These are phyloP conservation scores for Platichthys flesus DNA, from an alignment of 2,113 vertebrate genomes.

Conservation along the genomic window DNA sequence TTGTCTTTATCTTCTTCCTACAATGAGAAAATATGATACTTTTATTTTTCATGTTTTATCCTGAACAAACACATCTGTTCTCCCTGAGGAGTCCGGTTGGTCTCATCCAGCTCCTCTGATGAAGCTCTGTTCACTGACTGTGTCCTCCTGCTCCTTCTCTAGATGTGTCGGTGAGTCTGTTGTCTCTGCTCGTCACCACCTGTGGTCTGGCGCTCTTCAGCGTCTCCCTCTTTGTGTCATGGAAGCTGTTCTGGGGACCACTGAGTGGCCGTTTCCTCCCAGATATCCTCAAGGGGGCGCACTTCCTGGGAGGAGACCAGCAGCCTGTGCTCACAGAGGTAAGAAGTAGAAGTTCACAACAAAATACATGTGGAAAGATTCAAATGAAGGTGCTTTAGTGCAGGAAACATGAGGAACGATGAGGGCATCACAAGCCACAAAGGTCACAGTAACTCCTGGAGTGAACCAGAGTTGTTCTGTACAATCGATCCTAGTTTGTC, in stretches of 20 bases:
- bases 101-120: not conserved
- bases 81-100: not conserved
- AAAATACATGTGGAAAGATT: not conserved
- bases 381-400: no score
- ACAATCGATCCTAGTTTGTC: no score
- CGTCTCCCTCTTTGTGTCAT: constrained; percentile 98
- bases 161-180: constrained; percentile 85
- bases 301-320: constrained; percentile 86
- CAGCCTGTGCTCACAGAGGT: constrained; percentile 88
- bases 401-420: no score
- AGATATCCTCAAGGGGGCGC: constrained; percentile 87
- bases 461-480: no score
- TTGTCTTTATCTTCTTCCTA: not conserved
- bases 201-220: constrained; percentile 94
- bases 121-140: not conserved
- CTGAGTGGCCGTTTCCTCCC: constrained; percentile 91
- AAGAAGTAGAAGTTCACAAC: not conserved
- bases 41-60: not conserved
- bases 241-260: constrained; percentile 98
- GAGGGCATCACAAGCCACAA: no score
- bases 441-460: no score
- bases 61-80: not conserved
- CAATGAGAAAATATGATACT: not conserved
- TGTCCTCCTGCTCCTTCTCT: constrained; percentile 27
- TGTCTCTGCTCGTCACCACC: constrained; percentile 84